These are phyloP conservation scores for Pseudopodoces humilis DNA, from an alignment of 2,113 vertebrate species.

Conservation along the genomic window DNA sequence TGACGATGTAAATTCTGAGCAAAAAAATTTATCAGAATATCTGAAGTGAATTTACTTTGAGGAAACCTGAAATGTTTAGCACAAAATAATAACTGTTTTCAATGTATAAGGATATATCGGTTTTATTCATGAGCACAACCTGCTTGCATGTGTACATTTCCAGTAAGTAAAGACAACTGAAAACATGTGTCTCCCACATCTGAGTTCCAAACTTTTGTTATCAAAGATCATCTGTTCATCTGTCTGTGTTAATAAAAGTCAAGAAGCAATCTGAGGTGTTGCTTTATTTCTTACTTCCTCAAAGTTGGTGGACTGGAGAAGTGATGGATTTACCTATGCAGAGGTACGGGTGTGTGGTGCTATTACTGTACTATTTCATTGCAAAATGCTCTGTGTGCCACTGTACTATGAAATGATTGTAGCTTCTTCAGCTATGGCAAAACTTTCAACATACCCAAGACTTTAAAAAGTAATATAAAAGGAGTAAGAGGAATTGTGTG, in stretches of 20 bases:
- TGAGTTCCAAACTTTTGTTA: neutral
- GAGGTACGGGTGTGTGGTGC: neutral
- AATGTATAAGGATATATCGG: neutral
- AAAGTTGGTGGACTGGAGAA: neutral
- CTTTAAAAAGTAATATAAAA: neutral
- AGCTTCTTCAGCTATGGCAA: neutral
- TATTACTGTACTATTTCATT: neutral
- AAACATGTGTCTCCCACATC: accelerated
- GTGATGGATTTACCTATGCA: neutral
- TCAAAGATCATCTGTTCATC: neutral
- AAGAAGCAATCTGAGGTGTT: neutral
- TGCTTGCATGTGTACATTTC: neutral
- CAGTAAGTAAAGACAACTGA: neutral
- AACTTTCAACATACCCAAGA: neutral
- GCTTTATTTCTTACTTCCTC: neutral
- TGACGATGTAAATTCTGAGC: neutral
- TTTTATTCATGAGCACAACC: neutral
- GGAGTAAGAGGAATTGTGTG: neutral
- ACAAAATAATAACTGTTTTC: neutral
- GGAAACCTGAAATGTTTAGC: neutral
- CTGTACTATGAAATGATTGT: neutral
- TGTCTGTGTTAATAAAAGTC: neutral
- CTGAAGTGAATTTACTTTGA: neutral
- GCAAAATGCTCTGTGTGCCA: neutral
- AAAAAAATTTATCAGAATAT: neutral